These are phyloP conservation scores for Pteria penguin DNA, from an alignment of 2,888 invertebrate species.

Conservation along the genomic window DNA sequence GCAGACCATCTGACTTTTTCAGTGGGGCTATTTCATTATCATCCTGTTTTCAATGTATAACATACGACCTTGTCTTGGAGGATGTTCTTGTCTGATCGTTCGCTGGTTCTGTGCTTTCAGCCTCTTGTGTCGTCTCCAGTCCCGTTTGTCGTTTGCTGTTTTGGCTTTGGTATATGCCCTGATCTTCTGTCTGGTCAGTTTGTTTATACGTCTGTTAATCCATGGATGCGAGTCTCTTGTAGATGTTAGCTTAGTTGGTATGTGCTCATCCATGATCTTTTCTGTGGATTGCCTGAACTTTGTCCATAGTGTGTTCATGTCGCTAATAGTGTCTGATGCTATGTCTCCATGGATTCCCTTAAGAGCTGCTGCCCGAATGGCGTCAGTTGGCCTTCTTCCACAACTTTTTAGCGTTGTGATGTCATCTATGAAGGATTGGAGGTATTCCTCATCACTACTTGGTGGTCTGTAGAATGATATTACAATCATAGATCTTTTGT, in stretches of 20 bases:
- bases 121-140: neutral
- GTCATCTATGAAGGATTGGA: slow-evolving; percentile 1
- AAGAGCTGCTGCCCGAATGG: neutral
- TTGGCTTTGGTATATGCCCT: neutral
- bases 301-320: neutral
- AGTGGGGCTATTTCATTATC: neutral
- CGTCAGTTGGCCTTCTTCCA: slow-evolving; percentile 2
- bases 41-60: neutral
- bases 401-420: neutral
- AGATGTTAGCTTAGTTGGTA: neutral
- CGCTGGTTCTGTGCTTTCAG: slow-evolving; percentile 1
- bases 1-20: too few species aligned
- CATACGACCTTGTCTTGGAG: neutral
- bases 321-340: slow-evolving; percentile 1
- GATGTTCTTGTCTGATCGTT: slow-evolving; percentile 4
- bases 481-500: slow-evolving; percentile 4
- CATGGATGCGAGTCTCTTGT: neutral
- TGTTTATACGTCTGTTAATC: neutral
- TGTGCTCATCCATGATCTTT: neutral
- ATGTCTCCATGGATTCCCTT: neutral
- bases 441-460: neutral
- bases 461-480: neutral
- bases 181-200: neutral
- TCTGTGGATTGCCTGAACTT: slow-evolving; percentile 4
- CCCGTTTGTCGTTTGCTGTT: slow-evolving; percentile 1